Evolutionary conservation across 2,888 invertebrate species (phyloP).

Genomic region (Trichogramma dendrolimi): DNA sequence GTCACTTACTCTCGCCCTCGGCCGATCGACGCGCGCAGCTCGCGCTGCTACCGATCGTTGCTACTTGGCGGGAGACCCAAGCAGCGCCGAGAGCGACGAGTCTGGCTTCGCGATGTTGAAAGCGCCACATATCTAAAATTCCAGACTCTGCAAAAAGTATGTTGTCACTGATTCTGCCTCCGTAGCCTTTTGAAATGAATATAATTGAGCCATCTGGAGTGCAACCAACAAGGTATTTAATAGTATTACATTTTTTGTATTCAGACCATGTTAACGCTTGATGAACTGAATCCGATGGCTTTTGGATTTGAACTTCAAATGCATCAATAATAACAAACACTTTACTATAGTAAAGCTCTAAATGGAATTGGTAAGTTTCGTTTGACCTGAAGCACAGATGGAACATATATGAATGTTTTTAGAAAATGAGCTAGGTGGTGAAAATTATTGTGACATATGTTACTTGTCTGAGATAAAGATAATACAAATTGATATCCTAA

Average conservation of each 20-base stretch:
- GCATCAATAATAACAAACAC: slow-evolving; percentile 34
- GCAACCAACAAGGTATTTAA: slow-evolving; percentile 39
- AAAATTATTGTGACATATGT: slow-evolving; percentile 17
- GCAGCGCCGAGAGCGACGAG: too few relatives aligned
- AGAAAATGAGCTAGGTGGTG: slow-evolving; percentile 11
- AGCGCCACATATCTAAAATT: too few relatives aligned
- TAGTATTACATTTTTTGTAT: slow-evolving; percentile 40
- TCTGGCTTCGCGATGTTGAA: too few relatives aligned
- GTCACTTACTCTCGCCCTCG: too few relatives aligned
- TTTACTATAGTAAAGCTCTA: slow-evolving; percentile 7
- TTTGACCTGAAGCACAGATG: background rate
- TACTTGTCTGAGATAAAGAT: slow-evolving; percentile 12
- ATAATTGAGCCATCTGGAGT: slow-evolving; percentile 34
- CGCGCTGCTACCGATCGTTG: too few relatives aligned
- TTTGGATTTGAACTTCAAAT: slow-evolving; percentile 38
- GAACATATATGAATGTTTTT: background rate
- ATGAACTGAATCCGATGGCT: slow-evolving; percentile 33
- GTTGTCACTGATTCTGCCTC: slow-evolving; percentile 31
- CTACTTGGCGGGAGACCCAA: too few relatives aligned
- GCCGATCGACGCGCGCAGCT: too few relatives aligned
- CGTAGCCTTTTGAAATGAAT: slow-evolving; percentile 35
- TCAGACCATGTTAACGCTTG: slow-evolving; percentile 40
- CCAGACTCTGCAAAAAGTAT: slow-evolving; percentile 23
- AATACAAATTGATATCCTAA: slow-evolving; percentile 17
- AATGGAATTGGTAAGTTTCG: slow-evolving; percentile 16